phyloP scores from a whole-genome alignment of 2,797 vertebrate species.

The Gymnothorax javanicus region DNA sequence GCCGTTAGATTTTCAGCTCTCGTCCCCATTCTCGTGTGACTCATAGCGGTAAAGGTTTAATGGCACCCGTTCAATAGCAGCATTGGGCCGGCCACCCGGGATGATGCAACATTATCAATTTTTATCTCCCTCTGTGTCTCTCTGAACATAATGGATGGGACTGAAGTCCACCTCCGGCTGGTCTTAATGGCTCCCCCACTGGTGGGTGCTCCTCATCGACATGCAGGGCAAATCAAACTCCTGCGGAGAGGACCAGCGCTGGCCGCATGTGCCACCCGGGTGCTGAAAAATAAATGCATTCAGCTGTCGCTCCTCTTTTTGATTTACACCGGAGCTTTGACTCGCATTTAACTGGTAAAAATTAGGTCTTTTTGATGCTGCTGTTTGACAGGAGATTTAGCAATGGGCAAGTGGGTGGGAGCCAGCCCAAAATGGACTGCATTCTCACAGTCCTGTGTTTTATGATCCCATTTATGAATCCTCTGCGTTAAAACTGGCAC shows the following conservation, averaged over 20 bases:
- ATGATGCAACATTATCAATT: conserved; percentile 52
- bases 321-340: conserved; percentile 10
- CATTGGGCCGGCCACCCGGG: conserved; percentile 37
- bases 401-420: conserved; percentile 28
- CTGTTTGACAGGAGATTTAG: conserved; percentile 20
- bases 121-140: conserved; percentile 43
- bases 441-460: conserved; percentile 25
- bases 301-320: conserved; percentile 16
- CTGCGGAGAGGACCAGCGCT: conserved; percentile 1
- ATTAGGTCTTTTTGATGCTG: conserved; percentile 15
- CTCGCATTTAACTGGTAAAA: not conserved
- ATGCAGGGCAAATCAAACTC: conserved; percentile 31
- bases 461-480: conserved; percentile 10
- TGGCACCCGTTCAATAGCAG: conserved; percentile 46
- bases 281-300: conserved; percentile 9
- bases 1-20: conserved; percentile 36
- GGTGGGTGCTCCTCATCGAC: not conserved
- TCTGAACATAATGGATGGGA: conserved; percentile 21
- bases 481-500: not conserved
- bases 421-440: not conserved
- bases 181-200: conserved; percentile 1
- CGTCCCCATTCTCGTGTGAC: not conserved
- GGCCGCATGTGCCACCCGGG: conserved; percentile 8
- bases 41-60: conserved; percentile 50
- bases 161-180: not conserved